Evolutionary conservation across 2,797 vertebrate species (phyloP).

Genomic region (Enteromius unitaeniatus): DNA sequence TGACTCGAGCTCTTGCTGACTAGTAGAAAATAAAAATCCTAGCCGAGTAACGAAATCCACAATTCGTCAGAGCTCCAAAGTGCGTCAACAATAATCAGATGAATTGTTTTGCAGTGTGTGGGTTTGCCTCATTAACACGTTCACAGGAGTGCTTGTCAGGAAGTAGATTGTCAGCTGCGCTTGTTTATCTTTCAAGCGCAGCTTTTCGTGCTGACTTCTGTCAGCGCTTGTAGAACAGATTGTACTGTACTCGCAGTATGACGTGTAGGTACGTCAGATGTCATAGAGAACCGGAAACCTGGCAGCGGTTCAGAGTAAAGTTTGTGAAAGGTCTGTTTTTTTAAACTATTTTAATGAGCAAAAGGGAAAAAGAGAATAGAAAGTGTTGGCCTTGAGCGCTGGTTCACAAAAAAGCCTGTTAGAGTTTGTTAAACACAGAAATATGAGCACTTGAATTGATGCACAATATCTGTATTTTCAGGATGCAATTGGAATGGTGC

Average conservation of each 20-base stretch:
- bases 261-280: not conserved
- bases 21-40: not conserved
- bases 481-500: conserved; percentile 87
- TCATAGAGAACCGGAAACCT: conserved; percentile 25
- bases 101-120: not conserved
- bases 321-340: not conserved
- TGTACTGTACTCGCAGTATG: conserved; percentile 44
- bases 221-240: conserved; percentile 30
- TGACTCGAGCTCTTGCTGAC: not conserved
- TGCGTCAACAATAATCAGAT: conserved; percentile 4
- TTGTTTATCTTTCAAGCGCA: conserved; percentile 36
- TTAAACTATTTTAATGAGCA: not conserved
- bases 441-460: not conserved
- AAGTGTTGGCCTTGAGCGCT: not conserved
- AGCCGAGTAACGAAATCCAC: not conserved
- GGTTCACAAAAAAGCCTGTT: not conserved
- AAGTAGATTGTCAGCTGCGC: not conserved
- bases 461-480: conserved; percentile 60
- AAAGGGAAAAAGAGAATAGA: not conserved
- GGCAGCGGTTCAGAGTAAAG: not conserved
- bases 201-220: conserved; percentile 33
- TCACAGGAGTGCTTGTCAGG: not conserved
- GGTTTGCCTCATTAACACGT: not conserved
- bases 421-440: not conserved
- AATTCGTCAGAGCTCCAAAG: not conserved